phyloP scores from a whole-genome alignment of 2,888 invertebrate genomes.

The Spicauda simplicius region DNA sequence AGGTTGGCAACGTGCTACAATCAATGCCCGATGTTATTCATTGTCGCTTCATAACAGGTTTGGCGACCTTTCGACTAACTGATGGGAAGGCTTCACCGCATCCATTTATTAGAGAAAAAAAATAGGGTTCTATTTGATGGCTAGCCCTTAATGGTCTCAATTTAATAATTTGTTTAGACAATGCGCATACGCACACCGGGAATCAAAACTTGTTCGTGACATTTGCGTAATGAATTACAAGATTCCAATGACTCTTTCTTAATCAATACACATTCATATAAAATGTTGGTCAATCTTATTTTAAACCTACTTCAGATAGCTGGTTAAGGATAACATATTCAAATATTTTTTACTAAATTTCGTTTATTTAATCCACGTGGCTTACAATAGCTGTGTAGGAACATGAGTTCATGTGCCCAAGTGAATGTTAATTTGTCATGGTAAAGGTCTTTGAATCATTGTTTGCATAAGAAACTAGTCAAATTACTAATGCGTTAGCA shows the following conservation, averaged over 20 bases:
- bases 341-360: neutral
- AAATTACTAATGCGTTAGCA: constrained; percentile 20
- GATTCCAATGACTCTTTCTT: neutral
- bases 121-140: neutral
- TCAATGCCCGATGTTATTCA: constrained; percentile 55
- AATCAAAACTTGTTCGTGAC: neutral
- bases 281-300: neutral
- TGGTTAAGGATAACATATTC: no score
- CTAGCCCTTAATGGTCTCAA: neutral
- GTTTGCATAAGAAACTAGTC: constrained; percentile 29
- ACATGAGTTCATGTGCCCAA: neutral
- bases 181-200: neutral
- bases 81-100: constrained; percentile 2
- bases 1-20: constrained; percentile 42
- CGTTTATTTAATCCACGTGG: neutral
- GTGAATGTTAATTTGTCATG: constrained; percentile 17
- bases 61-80: constrained; percentile 67
- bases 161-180: neutral
- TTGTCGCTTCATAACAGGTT: constrained; percentile 77
- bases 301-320: neutral
- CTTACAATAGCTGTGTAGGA: neutral
- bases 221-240: neutral
- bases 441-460: constrained; percentile 15
- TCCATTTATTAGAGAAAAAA: neutral
- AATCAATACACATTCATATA: neutral